Percentiles rank a stretch among this genome's conserved stretches.
Conservation (phyloP, 2,797 vertebrate genomes). For the Anas bernieri region DNA sequence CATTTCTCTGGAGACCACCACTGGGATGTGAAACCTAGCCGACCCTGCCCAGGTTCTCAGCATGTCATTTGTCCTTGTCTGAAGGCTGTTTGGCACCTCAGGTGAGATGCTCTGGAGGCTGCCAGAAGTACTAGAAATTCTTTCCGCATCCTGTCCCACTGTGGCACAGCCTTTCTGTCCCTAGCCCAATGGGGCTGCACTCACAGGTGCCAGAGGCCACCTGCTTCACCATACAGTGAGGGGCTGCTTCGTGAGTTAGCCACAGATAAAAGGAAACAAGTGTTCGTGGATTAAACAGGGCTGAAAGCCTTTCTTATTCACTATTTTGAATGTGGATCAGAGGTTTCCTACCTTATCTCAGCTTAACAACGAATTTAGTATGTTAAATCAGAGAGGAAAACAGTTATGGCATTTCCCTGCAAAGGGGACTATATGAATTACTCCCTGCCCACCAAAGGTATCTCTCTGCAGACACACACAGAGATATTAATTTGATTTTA, state of each 20-base stretch:
- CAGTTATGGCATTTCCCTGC: background rate
- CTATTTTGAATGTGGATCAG: background rate
- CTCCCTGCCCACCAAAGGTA: background rate
- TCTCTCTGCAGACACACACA: background rate
- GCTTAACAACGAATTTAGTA: background rate
- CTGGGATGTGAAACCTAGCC: background rate
- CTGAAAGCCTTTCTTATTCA: background rate
- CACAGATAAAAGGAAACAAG: rapidly evolving
- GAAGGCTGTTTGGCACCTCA: background rate
- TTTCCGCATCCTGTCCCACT: background rate
- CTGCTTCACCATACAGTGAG: background rate
- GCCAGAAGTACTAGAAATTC: background rate
- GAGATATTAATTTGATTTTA: no score
- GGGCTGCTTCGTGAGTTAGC: background rate
- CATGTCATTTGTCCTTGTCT: background rate
- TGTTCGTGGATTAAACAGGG: background rate
- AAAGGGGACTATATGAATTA: background rate
- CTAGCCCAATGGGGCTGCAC: background rate
- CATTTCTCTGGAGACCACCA: background rate
- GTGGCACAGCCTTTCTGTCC: background rate
- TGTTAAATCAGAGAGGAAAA: background rate
- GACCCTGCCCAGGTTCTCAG: background rate
- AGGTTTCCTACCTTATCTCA: background rate
- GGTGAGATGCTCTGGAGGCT: rapidly evolving
- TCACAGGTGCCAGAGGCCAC: background rate